Evolutionary conservation across 1,140 invertebrate species (phyloP).

Genomic region (Antheraea pernyi): DNA sequence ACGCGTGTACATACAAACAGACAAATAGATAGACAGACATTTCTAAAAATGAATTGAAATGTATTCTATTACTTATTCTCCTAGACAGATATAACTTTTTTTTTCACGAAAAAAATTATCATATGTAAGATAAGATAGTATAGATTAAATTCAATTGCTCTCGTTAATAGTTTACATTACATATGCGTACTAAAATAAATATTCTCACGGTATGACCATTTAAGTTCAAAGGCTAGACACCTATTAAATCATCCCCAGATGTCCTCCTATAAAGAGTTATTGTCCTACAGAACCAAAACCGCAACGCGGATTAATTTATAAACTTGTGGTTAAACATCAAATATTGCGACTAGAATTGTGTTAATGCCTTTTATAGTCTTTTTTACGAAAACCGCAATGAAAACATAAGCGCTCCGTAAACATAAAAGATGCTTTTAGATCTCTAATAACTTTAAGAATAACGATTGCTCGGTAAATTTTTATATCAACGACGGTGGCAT

Average conservation of each 20-base stretch:
- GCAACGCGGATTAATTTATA: neutral
- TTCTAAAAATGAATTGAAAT: no score
- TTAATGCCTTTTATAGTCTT: neutral
- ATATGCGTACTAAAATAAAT: neutral
- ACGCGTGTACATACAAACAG: no score
- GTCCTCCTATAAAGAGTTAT: neutral
- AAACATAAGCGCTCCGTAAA: neutral
- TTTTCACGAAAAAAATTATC: no score
- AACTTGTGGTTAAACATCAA: conserved; percentile 1
- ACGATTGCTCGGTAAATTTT: neutral
- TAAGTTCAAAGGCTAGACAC: neutral
- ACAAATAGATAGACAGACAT: no score
- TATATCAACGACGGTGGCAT: neutral
- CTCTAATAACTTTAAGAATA: conserved; percentile 1
- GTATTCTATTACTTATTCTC: no score
- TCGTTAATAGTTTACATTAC: no score
- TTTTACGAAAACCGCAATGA: neutral
- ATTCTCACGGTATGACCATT: conserved; percentile 1
- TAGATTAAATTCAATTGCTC: no score
- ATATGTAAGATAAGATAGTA: no score
- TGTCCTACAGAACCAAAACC: neutral
- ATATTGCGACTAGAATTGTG: neutral
- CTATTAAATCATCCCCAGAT: neutral
- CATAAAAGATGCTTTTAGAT: conserved; percentile 1
- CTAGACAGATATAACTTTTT: no score